phyloP scores from a whole-genome alignment of 2,797 vertebrate genomes.

The Cottoperca gobio region DNA sequence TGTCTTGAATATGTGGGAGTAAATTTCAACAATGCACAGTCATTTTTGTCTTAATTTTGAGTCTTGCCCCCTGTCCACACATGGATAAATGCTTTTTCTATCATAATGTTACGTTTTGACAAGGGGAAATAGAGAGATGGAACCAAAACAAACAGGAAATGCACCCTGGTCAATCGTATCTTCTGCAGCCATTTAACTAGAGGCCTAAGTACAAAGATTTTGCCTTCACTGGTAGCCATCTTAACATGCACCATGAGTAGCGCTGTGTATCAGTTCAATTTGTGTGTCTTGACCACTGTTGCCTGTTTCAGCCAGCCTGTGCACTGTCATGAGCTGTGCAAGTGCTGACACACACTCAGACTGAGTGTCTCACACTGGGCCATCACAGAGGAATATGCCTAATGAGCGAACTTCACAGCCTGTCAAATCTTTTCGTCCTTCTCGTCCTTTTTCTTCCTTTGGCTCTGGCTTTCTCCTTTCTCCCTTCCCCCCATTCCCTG shows the following conservation, averaged over 20 bases:
- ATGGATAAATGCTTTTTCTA: not conserved
- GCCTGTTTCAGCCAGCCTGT: conserved; percentile 23
- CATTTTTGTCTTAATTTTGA: not conserved
- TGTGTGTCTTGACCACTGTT: conserved; percentile 23
- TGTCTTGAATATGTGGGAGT: not conserved
- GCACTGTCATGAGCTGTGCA: conserved; percentile 24
- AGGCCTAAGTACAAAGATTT: not conserved
- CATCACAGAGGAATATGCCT: conserved; percentile 47
- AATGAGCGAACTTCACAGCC: conserved; percentile 64
- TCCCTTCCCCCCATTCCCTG: not conserved
- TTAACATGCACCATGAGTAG: conserved; percentile 14
- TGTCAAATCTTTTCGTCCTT: conserved; percentile 37
- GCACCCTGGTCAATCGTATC: not conserved
- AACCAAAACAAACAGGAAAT: conserved; percentile 27
- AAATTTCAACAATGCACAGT: not conserved
- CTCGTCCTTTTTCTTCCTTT: conserved; percentile 12
- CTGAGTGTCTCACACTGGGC: conserved; percentile 33
- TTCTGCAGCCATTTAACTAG: not conserved
- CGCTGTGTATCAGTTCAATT: not conserved
- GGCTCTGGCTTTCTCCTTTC: conserved; percentile 9
- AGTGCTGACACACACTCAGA: conserved; percentile 44
- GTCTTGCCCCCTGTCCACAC: not conserved
- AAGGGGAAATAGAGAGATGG: not conserved
- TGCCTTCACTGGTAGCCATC: not conserved
- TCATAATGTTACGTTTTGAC: not conserved